phyloP scores from a whole-genome alignment of 2,888 invertebrate species.

The Nyleta sp. region DNA sequence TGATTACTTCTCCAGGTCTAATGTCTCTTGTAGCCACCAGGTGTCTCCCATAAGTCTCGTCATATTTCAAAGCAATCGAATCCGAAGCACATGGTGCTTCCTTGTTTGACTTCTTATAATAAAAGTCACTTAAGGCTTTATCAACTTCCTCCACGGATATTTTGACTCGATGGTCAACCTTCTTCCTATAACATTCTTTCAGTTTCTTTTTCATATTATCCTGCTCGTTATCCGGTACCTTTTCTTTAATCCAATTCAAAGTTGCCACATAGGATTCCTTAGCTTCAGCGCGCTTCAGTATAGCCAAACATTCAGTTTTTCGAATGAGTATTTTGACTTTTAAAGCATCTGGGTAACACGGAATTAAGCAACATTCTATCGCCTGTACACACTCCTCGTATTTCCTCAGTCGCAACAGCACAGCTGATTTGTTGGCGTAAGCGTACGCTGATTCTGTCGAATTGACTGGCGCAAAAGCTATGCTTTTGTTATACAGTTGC shows the following conservation, averaged over 20 bases:
- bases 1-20: neutral
- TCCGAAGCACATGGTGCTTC: neutral
- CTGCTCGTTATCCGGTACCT: no score
- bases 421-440: neutral
- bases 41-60: neutral
- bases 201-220: no score
- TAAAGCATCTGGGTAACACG: neutral
- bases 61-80: neutral
- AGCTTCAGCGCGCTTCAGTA: neutral
- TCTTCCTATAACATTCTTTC: no score
- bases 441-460: neutral
- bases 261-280: constrained; percentile 18
- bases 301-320: no score
- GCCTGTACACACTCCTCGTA: neutral
- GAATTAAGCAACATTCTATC: neutral
- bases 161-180: no score
- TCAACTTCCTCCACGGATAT: no score
- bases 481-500: constrained; percentile 71
- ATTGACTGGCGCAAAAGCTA: neutral
- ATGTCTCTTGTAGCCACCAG: neutral
- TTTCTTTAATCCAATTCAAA: no score
- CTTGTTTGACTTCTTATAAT: neutral
- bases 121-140: no score
- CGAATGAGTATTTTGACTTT: neutral
- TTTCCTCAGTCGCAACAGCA: neutral